These are phyloP conservation scores for Coracopsis vasa DNA, from an alignment of 2,113 vertebrate genomes.

Conservation along the genomic window DNA sequence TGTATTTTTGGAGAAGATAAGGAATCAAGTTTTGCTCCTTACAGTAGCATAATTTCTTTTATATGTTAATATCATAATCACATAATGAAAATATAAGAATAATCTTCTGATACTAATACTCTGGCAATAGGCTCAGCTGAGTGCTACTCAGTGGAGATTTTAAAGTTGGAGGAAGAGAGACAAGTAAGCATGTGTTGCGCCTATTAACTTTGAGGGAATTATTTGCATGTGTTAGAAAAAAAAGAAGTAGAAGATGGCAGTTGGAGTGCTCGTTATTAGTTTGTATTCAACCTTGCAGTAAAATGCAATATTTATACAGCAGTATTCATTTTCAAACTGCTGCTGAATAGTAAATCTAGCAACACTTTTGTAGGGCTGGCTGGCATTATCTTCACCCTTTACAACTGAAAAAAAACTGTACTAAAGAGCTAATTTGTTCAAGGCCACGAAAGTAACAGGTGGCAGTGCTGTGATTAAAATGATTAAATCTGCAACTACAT, in stretches of 20 bases:
- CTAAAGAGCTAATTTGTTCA: neutral
- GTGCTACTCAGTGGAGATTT: neutral
- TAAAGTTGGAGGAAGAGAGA: neutral
- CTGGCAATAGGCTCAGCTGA: neutral
- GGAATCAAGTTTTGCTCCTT: neutral
- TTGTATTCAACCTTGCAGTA: neutral
- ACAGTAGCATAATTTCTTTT: neutral
- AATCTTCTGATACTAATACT: neutral
- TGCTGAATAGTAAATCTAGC: neutral
- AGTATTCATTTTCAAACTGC: neutral
- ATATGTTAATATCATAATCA: neutral
- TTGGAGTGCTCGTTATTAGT: neutral
- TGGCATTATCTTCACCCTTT: neutral
- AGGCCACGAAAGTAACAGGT: neutral
- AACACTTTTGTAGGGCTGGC: neutral
- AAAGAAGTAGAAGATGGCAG: neutral
- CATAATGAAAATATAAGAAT: neutral
- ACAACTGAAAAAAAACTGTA: neutral
- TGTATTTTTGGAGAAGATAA: neutral
- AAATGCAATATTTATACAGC: neutral
- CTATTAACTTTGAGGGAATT: neutral
- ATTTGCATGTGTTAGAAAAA: neutral
- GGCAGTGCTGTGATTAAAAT: neutral
- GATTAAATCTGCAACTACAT: neutral
- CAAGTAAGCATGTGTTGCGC: neutral